Percentiles rank a stretch among this genome's conserved stretches.
Evolutionary conservation across 2,113 vertebrate genomes (phyloP).

Genomic region (Lamprologus callipterus): DNA sequence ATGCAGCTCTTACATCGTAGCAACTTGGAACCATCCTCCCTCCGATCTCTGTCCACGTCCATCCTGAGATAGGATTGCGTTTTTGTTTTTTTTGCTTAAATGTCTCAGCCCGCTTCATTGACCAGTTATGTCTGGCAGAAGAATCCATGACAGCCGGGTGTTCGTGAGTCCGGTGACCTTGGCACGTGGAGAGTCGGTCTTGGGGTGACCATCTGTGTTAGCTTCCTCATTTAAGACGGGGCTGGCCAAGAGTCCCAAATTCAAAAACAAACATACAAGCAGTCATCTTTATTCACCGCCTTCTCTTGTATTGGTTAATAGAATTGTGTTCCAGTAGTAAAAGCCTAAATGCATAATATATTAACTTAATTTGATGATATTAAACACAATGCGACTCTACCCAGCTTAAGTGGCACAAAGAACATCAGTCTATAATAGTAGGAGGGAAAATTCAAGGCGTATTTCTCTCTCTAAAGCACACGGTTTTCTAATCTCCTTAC

Average conservation of each 20-base stretch:
- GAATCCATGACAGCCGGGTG: background rate
- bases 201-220: conserved; percentile 61
- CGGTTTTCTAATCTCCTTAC: background rate
- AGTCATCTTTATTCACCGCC: background rate
- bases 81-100: background rate
- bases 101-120: background rate
- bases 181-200: conserved; percentile 28
- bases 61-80: background rate
- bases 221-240: background rate
- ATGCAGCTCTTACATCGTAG: background rate
- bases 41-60: background rate
- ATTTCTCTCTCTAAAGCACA: background rate
- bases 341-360: background rate
- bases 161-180: conserved; percentile 29
- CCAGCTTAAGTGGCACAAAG: background rate
- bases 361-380: background rate
- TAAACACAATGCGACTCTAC: background rate
- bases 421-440: background rate
- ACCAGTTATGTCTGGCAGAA: background rate
- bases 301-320: background rate
- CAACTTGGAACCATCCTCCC: background rate
- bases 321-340: background rate
- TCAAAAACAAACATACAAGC: background rate
- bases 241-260: background rate
- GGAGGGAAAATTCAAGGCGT: background rate